These are phyloP conservation scores for Rissa tridactyla DNA, from an alignment of 2,113 vertebrate genomes.

Conservation along the genomic window DNA sequence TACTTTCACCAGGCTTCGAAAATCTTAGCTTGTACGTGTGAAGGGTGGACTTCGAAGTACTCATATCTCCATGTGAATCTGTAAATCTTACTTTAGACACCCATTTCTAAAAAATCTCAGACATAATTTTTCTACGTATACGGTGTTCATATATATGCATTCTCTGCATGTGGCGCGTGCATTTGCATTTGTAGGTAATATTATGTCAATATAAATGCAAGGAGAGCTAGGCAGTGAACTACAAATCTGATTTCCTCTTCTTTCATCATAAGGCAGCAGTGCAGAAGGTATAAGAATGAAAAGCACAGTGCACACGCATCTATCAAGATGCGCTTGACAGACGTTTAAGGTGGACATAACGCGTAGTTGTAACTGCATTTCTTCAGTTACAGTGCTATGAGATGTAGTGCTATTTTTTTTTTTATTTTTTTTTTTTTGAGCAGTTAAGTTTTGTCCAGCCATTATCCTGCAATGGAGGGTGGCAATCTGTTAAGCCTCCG, in stretches of 20 bases:
- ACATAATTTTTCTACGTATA: not conserved
- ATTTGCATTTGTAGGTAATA: not conserved
- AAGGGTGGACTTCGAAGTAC: constrained; percentile 28
- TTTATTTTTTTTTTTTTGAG: not conserved
- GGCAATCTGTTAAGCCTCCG: not conserved
- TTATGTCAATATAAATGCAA: not conserved
- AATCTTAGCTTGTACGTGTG: not conserved
- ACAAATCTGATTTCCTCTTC: not conserved
- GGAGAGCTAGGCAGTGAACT: not conserved
- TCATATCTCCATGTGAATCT: not conserved
- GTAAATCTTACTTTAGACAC: constrained; percentile 1
- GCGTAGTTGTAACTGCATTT: not conserved
- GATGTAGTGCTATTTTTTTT: not conserved
- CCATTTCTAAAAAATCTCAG: not conserved
- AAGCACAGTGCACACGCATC: not conserved
- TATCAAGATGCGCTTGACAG: not conserved
- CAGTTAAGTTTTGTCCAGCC: not conserved
- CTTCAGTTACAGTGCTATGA: not conserved
- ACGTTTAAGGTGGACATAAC: not conserved
- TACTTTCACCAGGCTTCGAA: constrained; percentile 16
- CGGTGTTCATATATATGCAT: not conserved
- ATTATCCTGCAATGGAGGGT: not conserved
- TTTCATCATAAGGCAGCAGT: not conserved
- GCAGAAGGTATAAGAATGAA: not conserved
- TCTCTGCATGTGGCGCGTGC: not conserved